phyloP scores from a whole-genome alignment of 2,888 invertebrate species.

The Cheilosia vernalis region DNA sequence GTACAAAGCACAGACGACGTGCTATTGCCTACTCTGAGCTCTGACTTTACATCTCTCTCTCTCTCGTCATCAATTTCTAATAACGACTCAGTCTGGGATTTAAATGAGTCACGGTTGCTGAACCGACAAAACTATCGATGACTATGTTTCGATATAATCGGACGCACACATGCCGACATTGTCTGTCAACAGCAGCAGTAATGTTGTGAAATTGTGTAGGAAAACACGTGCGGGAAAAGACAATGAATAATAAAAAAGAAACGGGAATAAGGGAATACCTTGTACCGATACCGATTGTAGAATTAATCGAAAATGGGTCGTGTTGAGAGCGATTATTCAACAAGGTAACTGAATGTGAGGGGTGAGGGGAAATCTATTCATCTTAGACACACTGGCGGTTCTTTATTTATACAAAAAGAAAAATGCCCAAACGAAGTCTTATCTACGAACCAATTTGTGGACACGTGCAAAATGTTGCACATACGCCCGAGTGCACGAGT shows the following conservation, averaged over 20 bases:
- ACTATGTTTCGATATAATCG: not conserved
- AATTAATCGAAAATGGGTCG: not conserved
- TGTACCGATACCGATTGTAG: not conserved
- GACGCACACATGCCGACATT: not conserved
- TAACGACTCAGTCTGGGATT: not conserved
- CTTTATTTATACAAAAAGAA: not conserved
- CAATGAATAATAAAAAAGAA: not conserved
- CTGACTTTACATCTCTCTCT: not conserved
- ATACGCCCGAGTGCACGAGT: constrained; percentile 6
- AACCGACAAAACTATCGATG: constrained; percentile 22
- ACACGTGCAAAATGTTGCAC: constrained; percentile 4
- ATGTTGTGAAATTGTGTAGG: constrained; percentile 8
- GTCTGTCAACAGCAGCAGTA: not conserved
- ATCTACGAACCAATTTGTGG: not conserved
- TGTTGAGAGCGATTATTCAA: constrained; percentile 2
- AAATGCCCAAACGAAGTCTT: not conserved
- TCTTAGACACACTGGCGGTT: not conserved
- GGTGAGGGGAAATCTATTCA: not conserved
- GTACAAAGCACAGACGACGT: constrained; percentile 10
- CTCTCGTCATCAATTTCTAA: not conserved
- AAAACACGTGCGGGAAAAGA: constrained; percentile 2
- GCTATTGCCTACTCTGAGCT: not conserved
- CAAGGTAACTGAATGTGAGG: not conserved
- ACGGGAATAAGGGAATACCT: constrained; percentile 5
- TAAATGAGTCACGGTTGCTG: constrained; percentile 28